These are phyloP conservation scores for Radopholus similis DNA, from an alignment of 1,140 invertebrate species.

Conservation along the genomic window DNA sequence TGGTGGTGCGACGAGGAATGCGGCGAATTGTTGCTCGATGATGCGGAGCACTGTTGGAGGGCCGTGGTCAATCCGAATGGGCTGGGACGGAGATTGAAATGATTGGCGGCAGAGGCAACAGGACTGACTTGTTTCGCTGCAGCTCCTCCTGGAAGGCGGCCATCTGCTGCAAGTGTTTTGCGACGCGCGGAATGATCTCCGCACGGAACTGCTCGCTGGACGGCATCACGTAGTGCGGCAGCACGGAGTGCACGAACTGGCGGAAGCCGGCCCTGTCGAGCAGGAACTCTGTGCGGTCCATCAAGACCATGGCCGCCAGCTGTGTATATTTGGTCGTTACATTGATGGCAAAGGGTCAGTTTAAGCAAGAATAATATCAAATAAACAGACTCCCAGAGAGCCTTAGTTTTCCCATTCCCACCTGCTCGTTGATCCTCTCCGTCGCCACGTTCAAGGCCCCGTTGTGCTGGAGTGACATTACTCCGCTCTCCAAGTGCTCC, in stretches of 20 bases:
- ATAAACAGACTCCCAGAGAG: not conserved
- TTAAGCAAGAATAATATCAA: no score
- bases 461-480: no score
- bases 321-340: not conserved
- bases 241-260: not conserved
- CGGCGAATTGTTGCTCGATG: not conserved
- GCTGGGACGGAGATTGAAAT: no score
- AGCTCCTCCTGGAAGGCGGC: not conserved
- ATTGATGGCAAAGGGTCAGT: no score
- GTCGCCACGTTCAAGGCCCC: no score
- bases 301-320: conserved; percentile 5
- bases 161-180: not conserved
- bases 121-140: not conserved
- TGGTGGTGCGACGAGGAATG: not conserved
- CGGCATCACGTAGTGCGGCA: not conserved
- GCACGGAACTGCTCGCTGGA: conserved; percentile 8
- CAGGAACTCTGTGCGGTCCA: not conserved
- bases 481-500: no score
- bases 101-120: not conserved
- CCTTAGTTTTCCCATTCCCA: not conserved
- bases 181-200: conserved; percentile 11
- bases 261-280: conserved; percentile 18
- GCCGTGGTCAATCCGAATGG: no score
- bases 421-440: not conserved
- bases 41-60: not conserved